Evolutionary conservation across 2,888 invertebrate genomes (phyloP), one percentile per base, ranked within the genome.

Genomic region (Diadegma fenestrale): DNA sequence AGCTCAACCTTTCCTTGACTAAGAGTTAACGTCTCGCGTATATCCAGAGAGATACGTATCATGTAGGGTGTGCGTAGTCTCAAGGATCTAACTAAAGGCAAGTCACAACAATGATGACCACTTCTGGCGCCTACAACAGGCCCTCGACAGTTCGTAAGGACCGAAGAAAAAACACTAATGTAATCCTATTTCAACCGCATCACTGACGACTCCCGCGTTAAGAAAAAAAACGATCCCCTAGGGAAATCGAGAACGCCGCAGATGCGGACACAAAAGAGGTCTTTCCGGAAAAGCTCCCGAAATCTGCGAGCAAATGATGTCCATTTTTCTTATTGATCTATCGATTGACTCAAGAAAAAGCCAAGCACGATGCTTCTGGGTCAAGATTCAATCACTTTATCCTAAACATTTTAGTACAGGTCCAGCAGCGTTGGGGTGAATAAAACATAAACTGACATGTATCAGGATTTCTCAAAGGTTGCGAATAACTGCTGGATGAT

Each of bases 131-230:
- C 37, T 71, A 71, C 33, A 51, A 19, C 33, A 51, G n/a, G 45
- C 19, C 14, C 51, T 51, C 19, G 33, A 51, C 1, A 19, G 30
- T 54, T 54, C 33, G 19, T 37, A 14, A 19, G n/a, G n/a, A 33
- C n/a, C 10, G 22, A 19, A 64, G 33, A 64, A 37, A 64, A 64
- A 48, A 69, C 33, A 30, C 48, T 69, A 33, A n/a, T 26, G 69
- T 30, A 48, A 69, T 48, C 45, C 48, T 48, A 69, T 69, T 51
- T 19, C n/a, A 69, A 69, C 30, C 33, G 69, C n/a, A 33, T 48
- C 45, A 48, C 48, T n/a, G 48, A 69, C 12, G 30, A 33, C 63
- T 45, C 45, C 26, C 12, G 14, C 37, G 37, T 37, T 1, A 37
- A 5, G 37, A 37, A 37, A 26, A 30, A 61, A 17, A 41, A 75